Conservation (phyloP, 2,797 vertebrate genomes). For the Sphenopsis melanotis region DNA sequence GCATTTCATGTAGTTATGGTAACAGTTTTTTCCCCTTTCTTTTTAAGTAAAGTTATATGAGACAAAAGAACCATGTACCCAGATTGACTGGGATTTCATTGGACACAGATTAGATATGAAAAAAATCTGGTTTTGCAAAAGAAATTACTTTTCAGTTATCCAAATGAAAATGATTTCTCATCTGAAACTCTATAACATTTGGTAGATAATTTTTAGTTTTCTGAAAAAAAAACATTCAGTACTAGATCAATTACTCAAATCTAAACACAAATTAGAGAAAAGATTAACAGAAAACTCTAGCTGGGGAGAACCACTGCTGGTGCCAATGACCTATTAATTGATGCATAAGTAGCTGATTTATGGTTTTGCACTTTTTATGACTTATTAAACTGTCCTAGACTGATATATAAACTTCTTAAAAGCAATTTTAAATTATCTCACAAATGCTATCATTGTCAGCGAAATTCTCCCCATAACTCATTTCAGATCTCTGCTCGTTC, state of each 20-base stretch:
- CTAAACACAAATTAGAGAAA: neutral
- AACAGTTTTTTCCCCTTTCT: neutral
- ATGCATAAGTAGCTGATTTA: neutral
- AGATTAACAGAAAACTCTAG: neutral
- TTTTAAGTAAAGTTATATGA: neutral
- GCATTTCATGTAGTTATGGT: neutral
- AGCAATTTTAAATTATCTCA: neutral
- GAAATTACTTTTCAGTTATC: neutral
- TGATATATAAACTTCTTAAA: neutral
- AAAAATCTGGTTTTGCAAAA: neutral
- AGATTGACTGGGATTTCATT: rapidly evolving
- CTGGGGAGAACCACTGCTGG: rapidly evolving
- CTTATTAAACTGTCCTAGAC: neutral
- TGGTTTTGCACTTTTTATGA: neutral
- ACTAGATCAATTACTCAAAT: neutral
- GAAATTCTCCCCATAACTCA: neutral
- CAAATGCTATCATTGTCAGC: neutral
- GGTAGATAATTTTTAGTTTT: neutral
- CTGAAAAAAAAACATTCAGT: rapidly evolving
- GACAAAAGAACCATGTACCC: neutral
- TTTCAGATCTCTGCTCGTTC: neutral
- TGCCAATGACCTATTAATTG: neutral
- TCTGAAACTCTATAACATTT: neutral
- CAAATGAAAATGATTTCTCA: neutral
- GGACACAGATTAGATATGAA: neutral